Percentiles rank a stretch among this genome's conserved stretches.
Conservation (phyloP, 2,888 invertebrate species). For the Zelleria hepariella region DNA sequence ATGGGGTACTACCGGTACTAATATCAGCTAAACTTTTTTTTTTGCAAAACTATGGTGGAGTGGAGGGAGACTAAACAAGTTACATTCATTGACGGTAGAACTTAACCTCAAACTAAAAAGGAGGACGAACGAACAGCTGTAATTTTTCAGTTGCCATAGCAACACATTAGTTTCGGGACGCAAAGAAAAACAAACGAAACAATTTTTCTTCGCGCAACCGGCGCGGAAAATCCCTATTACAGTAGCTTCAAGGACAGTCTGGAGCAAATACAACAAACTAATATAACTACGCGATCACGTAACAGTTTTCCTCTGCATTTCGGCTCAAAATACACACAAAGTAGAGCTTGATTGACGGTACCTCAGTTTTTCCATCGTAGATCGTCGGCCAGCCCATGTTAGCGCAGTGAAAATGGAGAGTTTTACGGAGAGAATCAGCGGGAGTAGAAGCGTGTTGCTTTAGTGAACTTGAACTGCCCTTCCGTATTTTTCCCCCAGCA, state of each 20-base stretch:
- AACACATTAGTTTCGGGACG: not conserved
- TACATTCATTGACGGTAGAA: too few species aligned
- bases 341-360: constrained; percentile 29
- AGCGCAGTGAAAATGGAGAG: constrained; percentile 28
- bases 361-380: constrained; percentile 56
- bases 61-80: too few species aligned
- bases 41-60: too few species aligned
- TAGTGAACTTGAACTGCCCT: constrained; percentile 72
- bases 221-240: constrained; percentile 20
- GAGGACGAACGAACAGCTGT: not conserved
- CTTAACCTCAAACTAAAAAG: not conserved
- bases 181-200: not conserved
- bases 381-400: constrained; percentile 61
- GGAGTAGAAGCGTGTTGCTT: constrained; percentile 44
- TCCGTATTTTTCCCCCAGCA: constrained; percentile 38
- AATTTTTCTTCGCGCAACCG: constrained; percentile 7
- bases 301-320: constrained; percentile 15
- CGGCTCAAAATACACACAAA: constrained; percentile 18
- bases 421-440: constrained; percentile 37
- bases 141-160: not conserved
- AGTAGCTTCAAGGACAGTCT: constrained; percentile 16
- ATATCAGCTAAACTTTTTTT: too few species aligned
- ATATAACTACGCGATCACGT: constrained; percentile 26
- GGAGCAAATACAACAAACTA: constrained; percentile 6
- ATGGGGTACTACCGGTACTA: too few species aligned